Percentiles rank a stretch among this genome's conserved stretches.
phyloP scores from a whole-genome alignment of 1,140 invertebrate species.

The Bombus soroeensis region DNA sequence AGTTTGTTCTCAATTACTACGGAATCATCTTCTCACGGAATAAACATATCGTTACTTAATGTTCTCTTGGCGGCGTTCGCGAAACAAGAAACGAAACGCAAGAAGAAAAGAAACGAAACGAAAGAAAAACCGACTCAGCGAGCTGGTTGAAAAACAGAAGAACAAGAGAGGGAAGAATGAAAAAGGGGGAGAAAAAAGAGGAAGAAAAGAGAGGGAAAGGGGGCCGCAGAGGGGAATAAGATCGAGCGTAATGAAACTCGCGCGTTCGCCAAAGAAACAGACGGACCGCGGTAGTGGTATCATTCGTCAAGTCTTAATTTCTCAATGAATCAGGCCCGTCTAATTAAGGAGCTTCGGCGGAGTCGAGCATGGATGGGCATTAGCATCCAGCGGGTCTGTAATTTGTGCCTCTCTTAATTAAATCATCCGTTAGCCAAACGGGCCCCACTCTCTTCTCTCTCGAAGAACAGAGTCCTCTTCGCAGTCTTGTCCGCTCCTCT shows the following conservation, averaged over 20 bases:
- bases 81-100: background rate
- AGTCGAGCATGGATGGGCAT: conserved; percentile 79
- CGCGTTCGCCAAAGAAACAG: conserved; percentile 52
- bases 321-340: conserved; percentile 76
- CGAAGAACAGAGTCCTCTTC: background rate
- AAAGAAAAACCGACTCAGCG: conserved; percentile 5
- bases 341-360: conserved; percentile 80
- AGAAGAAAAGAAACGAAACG: background rate
- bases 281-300: conserved; percentile 59
- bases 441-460: conserved; percentile 44
- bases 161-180: background rate
- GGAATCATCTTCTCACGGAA: conserved; percentile 30
- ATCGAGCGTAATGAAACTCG: conserved; percentile 55
- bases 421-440: conserved; percentile 82
- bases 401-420: conserved; percentile 84
- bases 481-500: background rate
- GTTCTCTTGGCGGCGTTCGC: background rate
- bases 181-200: background rate
- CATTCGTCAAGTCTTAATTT: conserved; percentile 71
- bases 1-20: conserved; percentile 2
- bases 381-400: conserved; percentile 82
- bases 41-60: conserved; percentile 40
- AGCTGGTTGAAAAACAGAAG: background rate
- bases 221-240: background rate
- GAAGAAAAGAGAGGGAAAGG: background rate